These are phyloP conservation scores for Leptarthrus brevirostris DNA, from an alignment of 2,888 invertebrate genomes.

Conservation along the genomic window DNA sequence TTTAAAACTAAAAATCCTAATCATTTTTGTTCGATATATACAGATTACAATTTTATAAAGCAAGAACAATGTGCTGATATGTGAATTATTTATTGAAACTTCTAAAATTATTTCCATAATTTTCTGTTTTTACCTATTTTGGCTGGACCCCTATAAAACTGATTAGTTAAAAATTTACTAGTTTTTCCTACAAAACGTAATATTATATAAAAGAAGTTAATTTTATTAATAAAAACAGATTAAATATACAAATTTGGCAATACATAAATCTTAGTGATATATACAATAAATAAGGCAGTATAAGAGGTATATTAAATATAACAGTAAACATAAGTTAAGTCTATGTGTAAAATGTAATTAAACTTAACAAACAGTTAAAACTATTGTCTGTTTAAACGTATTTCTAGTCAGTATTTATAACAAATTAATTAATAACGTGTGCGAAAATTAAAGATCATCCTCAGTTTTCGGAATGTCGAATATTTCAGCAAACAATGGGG, in stretches of 20 bases:
- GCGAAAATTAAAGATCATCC: conserved; percentile 73
- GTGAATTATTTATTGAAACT: conserved; percentile 41
- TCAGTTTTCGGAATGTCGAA: conserved; percentile 94
- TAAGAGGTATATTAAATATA: too few species aligned
- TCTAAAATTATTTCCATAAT: conserved; percentile 28
- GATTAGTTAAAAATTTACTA: conserved; percentile 4
- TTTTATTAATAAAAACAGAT: conserved; percentile 5
- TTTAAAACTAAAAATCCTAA: conserved; percentile 29
- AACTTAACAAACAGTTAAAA: conserved; percentile 47
- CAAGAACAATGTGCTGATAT: conserved; percentile 35
- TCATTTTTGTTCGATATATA: conserved; percentile 24
- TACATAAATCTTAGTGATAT: conserved; percentile 11
- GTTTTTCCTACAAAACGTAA: neutral
- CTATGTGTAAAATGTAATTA: conserved; percentile 40
- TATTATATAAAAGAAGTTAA: neutral
- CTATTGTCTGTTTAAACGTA: too few species aligned
- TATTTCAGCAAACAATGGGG: conserved; percentile 95
- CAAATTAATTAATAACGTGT: too few species aligned
- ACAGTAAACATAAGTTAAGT: conserved; percentile 29
- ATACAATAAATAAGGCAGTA: conserved; percentile 39
- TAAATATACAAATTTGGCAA: conserved; percentile 25
- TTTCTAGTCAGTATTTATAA: too few species aligned
- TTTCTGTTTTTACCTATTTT: too few species aligned
- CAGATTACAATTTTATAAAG: conserved; percentile 25
- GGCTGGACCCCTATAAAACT: neutral